Evolutionary conservation across 2,888 invertebrate genomes (phyloP), one percentile per base, ranked within the genome.

Genomic region (Tryphoninae sp.): DNA sequence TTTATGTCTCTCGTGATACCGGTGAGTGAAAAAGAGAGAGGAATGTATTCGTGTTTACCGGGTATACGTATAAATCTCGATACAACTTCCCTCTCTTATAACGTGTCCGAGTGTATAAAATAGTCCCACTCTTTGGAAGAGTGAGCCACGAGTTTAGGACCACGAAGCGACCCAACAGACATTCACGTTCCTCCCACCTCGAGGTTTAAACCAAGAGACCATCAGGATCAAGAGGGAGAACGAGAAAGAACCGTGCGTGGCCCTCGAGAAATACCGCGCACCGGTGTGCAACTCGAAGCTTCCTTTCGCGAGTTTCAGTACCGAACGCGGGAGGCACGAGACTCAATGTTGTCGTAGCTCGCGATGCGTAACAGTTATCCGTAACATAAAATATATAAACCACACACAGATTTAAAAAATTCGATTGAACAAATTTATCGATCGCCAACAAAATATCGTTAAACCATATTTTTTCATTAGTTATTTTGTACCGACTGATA

Each of bases 331-430:
- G 81, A 84, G 81, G 85, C 86, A 82, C 77, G 86, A 84, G 83
- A 83, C 83, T 86, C 86, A 87, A 87, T 87, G 86, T 88, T 84
- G 84, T 78, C 76, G 75, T 84, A 83, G 87, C 86, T 82, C 80
- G 83, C 76, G 74, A 81, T 79, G 85, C 82, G 85, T 84, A 85
- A 85, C 81, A 83, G 81, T 85, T 89, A 88, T 84, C 33, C 33
- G 33, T 33, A 6, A 84, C 79, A 83, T 72, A 83, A 83, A 61
- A 81, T 22, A 33, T 45, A 22, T 61, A 11, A 40, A 51, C 33
- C 33, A 33, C 6, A 4, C 6, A 1, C 6, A 33, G 19, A 49
- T 19, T 55, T 55, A 51, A 74, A 45, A 11, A 13, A 11, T 45
- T 45, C 13, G 1, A 13, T 45, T 2, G n/a, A 55, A 55, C 61